phyloP scores from a whole-genome alignment of 2,797 vertebrate species.

The Rhabdophis nuchalis region DNA sequence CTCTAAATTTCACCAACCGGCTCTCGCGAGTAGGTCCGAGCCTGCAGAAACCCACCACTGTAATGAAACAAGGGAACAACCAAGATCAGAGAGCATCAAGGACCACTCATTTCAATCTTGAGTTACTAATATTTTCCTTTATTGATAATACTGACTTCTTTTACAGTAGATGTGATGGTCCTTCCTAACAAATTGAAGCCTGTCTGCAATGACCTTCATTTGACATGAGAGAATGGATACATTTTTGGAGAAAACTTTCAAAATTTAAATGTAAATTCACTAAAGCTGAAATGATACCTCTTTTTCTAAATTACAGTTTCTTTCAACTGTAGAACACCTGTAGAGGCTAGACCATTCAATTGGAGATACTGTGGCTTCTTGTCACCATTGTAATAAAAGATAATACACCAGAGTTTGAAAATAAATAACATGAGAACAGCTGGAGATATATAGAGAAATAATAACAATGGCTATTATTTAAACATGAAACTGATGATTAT shows the following conservation, averaged over 20 bases:
- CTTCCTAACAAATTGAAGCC: background rate
- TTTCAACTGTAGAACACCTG: background rate
- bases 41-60: too few species aligned
- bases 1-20: too few species aligned
- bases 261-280: background rate
- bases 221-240: background rate
- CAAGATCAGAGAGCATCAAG: background rate
- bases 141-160: background rate
- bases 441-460: background rate
- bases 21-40: too few species aligned
- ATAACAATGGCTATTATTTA: background rate
- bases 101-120: background rate
- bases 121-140: background rate
- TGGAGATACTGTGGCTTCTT: background rate
- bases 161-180: background rate
- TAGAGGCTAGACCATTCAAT: background rate
- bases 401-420: background rate
- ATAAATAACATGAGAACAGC: background rate
- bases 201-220: background rate
- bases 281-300: background rate
- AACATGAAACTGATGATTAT: background rate
- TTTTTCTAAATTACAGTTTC: background rate
- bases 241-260: background rate
- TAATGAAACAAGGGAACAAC: too few species aligned
- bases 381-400: background rate